A percentile compares a stretch with the other conserved stretches of the same genome.
Evolutionary conservation across 2,797 vertebrate species (phyloP).

Genomic region (Danio tinwini): DNA sequence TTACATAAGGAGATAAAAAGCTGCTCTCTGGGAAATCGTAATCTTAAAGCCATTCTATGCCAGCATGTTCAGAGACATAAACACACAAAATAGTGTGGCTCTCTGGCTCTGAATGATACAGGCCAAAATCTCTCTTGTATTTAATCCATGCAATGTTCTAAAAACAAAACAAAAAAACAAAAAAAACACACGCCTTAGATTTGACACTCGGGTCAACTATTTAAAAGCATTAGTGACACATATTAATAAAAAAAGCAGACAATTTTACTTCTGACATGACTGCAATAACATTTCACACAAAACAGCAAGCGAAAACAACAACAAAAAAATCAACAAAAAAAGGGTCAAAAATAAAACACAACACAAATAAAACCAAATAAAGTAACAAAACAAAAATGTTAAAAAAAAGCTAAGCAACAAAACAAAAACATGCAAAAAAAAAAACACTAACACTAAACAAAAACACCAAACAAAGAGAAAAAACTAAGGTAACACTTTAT

Average conservation of each 20-base stretch:
- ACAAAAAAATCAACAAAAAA: background rate
- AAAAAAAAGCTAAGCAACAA: background rate
- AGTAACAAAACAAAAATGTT: background rate
- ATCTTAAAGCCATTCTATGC: constrained; percentile 10
- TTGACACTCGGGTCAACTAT: background rate
- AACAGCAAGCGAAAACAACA: background rate
- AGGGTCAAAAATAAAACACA: background rate
- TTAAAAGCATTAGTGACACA: background rate
- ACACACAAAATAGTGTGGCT: constrained; percentile 1
- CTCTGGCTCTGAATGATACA: background rate
- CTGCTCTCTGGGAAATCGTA: background rate
- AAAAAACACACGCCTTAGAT: background rate
- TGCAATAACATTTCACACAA: background rate
- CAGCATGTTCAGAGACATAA: background rate
- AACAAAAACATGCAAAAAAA: background rate
- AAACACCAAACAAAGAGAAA: too few relatives aligned
- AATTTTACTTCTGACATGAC: background rate
- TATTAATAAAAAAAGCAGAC: background rate
- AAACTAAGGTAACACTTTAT: too few relatives aligned
- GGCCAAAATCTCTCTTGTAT: background rate
- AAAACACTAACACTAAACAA: too few relatives aligned
- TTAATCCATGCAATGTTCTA: background rate
- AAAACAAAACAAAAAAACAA: too few relatives aligned
- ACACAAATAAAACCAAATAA: background rate
- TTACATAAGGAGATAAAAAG: constrained; percentile 54